Conservation (phyloP, 2,888 invertebrate species). For the Drosophila birchii region DNA sequence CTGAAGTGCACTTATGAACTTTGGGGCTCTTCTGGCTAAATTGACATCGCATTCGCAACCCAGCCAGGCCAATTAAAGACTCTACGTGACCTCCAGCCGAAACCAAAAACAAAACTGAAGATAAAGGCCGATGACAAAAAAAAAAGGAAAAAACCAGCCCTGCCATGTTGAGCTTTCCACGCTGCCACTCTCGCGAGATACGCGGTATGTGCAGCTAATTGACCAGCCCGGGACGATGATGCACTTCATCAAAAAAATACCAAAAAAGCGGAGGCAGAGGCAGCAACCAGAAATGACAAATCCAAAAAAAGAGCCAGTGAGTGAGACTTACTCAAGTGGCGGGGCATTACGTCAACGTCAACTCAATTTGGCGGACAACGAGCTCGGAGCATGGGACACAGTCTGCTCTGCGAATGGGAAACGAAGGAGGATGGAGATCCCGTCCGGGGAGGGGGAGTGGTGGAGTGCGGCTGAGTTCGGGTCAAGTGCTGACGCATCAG, state of each 20-base stretch:
- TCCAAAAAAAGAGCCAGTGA: conserved; percentile 47
- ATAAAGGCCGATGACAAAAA: conserved; percentile 30
- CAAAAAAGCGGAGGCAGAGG: conserved; percentile 20
- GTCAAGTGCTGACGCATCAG: conserved; percentile 79
- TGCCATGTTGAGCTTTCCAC: conserved; percentile 61
- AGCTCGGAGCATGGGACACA: conserved; percentile 67
- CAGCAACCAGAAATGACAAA: conserved; percentile 38
- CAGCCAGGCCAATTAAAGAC: conserved; percentile 65
- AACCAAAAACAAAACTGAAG: conserved; percentile 4
- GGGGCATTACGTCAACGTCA: conserved; percentile 77
- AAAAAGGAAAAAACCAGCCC: conserved; percentile 32
- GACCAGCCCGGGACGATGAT: conserved; percentile 65
- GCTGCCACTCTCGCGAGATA: conserved; percentile 53
- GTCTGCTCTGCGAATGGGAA: conserved; percentile 36
- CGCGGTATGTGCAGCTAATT: conserved; percentile 72
- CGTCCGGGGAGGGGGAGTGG: not conserved
- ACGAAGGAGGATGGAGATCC: conserved; percentile 31
- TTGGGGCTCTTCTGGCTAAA: conserved; percentile 48
- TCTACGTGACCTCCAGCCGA: conserved; percentile 55
- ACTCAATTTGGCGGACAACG: conserved; percentile 77
- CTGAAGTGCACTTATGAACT: conserved; percentile 57
- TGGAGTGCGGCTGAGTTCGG: conserved; percentile 43
- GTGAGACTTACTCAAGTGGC: conserved; percentile 75
- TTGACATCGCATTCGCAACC: conserved; percentile 52
- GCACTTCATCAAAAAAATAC: conserved; percentile 68